phyloP scores from a whole-genome alignment of 2,888 invertebrate genomes.

The Linnaemya tessellans region DNA sequence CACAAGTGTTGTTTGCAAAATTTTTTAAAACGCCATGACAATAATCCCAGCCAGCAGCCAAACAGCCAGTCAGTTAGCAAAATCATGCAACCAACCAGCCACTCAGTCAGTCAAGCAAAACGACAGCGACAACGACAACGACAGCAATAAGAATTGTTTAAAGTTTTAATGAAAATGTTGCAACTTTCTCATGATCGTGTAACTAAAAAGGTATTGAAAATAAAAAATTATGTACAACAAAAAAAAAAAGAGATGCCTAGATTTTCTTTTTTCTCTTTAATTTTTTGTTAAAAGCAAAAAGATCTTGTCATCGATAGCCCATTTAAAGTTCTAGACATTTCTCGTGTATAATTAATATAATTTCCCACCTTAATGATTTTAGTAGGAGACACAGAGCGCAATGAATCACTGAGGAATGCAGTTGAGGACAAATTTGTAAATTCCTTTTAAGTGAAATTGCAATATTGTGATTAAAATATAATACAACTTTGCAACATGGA shows the following conservation, averaged over 20 bases:
- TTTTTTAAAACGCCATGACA: slow-evolving; percentile 68
- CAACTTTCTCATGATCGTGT: slow-evolving; percentile 59
- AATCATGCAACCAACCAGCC: background rate
- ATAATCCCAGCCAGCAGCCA: slow-evolving; percentile 11
- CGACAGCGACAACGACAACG: background rate
- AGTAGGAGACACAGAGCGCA: slow-evolving; percentile 14
- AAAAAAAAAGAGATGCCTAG: background rate
- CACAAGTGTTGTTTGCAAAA: slow-evolving; percentile 68
- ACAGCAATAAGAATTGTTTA: slow-evolving; percentile 26
- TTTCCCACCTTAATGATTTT: slow-evolving; percentile 52
- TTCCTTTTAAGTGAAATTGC: slow-evolving; percentile 14
- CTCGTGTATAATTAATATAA: slow-evolving; percentile 42
- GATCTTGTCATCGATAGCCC: slow-evolving; percentile 44
- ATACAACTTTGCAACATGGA: background rate
- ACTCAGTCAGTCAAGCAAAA: slow-evolving; percentile 49
- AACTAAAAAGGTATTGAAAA: slow-evolving; percentile 35
- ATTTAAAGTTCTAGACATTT: slow-evolving; percentile 42
- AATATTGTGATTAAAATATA: background rate
- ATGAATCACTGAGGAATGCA: slow-evolving; percentile 8
- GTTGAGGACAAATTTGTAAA: slow-evolving; percentile 34
- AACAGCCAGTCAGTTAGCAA: background rate
- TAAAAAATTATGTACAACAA: background rate
- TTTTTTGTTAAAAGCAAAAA: slow-evolving; percentile 40
- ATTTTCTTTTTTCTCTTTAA: background rate
- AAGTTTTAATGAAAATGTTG: slow-evolving; percentile 55